These are phyloP conservation scores for Origma solitaria DNA, from an alignment of 2,113 vertebrate genomes.

Conservation along the genomic window DNA sequence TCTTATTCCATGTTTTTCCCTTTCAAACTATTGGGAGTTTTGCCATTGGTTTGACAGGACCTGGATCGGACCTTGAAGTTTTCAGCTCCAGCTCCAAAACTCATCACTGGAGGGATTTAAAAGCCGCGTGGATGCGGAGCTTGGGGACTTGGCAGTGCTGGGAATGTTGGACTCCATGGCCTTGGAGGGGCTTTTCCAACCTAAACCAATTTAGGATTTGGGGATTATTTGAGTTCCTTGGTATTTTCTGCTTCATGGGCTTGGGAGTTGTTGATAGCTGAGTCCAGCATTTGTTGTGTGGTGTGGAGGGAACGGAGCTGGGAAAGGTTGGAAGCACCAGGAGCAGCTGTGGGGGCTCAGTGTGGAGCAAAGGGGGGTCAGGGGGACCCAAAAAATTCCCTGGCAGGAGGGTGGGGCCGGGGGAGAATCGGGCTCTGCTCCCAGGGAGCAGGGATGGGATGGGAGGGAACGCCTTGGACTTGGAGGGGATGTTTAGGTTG, in stretches of 20 bases:
- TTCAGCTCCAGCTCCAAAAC: neutral
- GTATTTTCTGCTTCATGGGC: neutral
- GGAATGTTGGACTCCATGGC: neutral
- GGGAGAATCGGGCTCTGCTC: neutral
- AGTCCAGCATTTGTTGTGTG: fast-evolving
- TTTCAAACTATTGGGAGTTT: neutral
- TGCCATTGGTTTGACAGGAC: neutral
- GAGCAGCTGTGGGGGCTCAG: neutral
- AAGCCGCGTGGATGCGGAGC: neutral
- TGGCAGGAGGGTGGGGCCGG: neutral
- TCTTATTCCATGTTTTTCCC: neutral
- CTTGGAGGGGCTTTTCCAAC: neutral
- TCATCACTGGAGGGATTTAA: neutral
- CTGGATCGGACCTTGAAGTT: neutral
- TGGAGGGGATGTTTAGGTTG: neutral
- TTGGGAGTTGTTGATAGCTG: fast-evolving
- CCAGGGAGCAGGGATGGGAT: neutral
- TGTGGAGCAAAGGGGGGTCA: neutral
- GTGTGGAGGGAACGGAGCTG: neutral
- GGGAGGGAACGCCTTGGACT: neutral
- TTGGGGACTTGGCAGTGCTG: neutral
- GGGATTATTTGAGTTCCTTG: neutral
- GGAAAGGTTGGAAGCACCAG: neutral
- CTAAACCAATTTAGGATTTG: neutral
- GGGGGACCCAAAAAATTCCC: neutral